phyloP scores from a whole-genome alignment of 1,140 invertebrate species.

The Leptinotarsa texana region DNA sequence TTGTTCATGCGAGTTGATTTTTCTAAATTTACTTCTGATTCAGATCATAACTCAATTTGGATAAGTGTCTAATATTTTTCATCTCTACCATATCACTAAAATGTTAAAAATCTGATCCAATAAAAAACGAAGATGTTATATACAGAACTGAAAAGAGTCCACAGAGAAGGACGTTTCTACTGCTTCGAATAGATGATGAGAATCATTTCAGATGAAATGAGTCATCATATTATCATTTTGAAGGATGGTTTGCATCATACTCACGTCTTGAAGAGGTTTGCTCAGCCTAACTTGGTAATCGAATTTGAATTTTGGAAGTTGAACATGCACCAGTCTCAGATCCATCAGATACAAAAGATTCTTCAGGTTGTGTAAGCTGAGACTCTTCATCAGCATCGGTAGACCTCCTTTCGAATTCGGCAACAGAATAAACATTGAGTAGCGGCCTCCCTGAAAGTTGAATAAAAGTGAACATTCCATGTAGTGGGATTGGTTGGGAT shows the following conservation, averaged over 20 bases:
- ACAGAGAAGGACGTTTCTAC: no score
- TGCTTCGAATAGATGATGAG: no score
- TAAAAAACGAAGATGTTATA: no score
- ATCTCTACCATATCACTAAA: no score
- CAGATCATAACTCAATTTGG: no score
- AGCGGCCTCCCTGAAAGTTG: constrained; percentile 67
- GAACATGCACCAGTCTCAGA: constrained; percentile 64
- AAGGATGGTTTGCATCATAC: constrained; percentile 11
- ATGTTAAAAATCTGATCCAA: no score
- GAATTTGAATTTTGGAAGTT: constrained; percentile 78
- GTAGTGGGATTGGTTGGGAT: not conserved
- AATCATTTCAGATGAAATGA: no score
- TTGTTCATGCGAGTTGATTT: no score
- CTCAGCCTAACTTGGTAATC: constrained; percentile 68
- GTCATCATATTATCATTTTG: no score
- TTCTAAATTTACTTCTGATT: no score
- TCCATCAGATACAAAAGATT: constrained; percentile 63
- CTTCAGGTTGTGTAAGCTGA: constrained; percentile 62
- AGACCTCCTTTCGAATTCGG: constrained; percentile 68
- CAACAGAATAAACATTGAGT: constrained; percentile 72
- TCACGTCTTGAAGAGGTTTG: constrained; percentile 65
- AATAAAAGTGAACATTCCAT: constrained; percentile 5
- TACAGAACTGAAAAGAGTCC: no score
- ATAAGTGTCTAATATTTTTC: no score
- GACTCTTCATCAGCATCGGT: constrained; percentile 60